Base-by-base conservation (phyloP, 2,113 vertebrate genomes). In the Edolisoma coerulescens region DNA sequence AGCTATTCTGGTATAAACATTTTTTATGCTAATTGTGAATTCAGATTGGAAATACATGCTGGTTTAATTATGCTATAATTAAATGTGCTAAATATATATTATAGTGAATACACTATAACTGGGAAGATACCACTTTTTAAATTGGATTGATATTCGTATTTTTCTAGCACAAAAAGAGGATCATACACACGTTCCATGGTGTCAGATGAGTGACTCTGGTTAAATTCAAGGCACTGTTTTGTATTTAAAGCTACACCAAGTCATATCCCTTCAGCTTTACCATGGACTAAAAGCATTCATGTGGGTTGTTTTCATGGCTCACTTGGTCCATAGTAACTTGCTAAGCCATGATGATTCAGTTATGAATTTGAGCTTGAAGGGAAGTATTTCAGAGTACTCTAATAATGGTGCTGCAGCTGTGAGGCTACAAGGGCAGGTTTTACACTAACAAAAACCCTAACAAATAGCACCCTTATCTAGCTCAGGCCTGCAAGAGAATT, bases 281-380 rank as follows among this genome's bases (percentile, higher is more conserved):
- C 37, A 12, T 3, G 42, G 39, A 42, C 45, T 91, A 78, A 81
- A 94, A 87, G 59, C 80, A 89, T 89, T 93, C 64, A 45, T 45
- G 84, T 57, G 64, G 39, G 33, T 50, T 50, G 37, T 84, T 89
- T 45, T 80, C 76, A 87, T 67, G 81, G 84, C 54, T 96, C 56
- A 70, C 80, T 92, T 78, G 68, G 56, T 67, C 84, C 64, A 53
- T 45, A 91, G 87, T 35, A 84, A 93, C 64, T 89, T 86, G 89
- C 79, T 94, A 95, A 84, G 23, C 87, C 73, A 27, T 74, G 71
- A 61, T 77, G 81, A 95, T 92, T 96, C 86, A 42, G 68, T 89
- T 77, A 86, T 32, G 71, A 73, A 41, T 92, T 86, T 87, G 49
- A 77, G 68, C 76, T 95, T 85, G 84, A 90, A 92, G 63, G 39